Base-by-base conservation (phyloP, 2,113 vertebrate genomes). In the Clinocottus analis region DNA sequence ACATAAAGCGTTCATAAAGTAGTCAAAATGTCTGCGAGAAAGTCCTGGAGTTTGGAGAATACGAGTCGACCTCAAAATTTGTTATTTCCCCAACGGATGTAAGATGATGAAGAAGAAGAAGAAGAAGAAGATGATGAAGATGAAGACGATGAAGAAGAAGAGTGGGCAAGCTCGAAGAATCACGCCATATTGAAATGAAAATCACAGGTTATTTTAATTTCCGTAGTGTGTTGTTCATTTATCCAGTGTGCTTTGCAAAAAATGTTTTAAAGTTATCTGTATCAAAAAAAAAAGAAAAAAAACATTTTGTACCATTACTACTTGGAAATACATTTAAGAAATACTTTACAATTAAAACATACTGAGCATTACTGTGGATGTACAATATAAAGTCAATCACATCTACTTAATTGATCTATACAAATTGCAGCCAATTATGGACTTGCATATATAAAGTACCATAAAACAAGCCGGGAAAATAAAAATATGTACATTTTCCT, bases 321-420 rank as follows among this genome's bases (percentile, higher is more conserved):
- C 45, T 76, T 71, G 61, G 87, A 94, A 92, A 91, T 35, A 85
- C 72, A 75, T 85, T 51, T 91, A 93, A 95, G 93, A 95, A 97
- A 97, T 93, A 96, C 91, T 95, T 94, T 96, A 95, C 94, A 95
- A 94, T 97, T 95, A 95, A 96, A 95, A 95, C 89, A 76, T 83
- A 5, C 83, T 79, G 89, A 87, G 90, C 89, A 77, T 86, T 89
- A 90, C 25, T 69, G 89, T 91, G 93, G 92, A 93, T 96, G 92
- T 92, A 96, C 93, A 97, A 90, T 29, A 87, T 85, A 93, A 92
- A 87, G 80, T 93, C 84, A 91, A 81, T 89, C 84, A 85, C 89
- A 87, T 93, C 94, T 95, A 94, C 89, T 94, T 81, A 84, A 83
- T 80, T 51, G 59, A 80, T 91, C 93, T 95, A 93, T 93, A 94